Evolutionary conservation across 2,797 vertebrate genomes (phyloP), one percentile per base, ranked within the genome.

Genomic region (Gobio occitaniae): DNA sequence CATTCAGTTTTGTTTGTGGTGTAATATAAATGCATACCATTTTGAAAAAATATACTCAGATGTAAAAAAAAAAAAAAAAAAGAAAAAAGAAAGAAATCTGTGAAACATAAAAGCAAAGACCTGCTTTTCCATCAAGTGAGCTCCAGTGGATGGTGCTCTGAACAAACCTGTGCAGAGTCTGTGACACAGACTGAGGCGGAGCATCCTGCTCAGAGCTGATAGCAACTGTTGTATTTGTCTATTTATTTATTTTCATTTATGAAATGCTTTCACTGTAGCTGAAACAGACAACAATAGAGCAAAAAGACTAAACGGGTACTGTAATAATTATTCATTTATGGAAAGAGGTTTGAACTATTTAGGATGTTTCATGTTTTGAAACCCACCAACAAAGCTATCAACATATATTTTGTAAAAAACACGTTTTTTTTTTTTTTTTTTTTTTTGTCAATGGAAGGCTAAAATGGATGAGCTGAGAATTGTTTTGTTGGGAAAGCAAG

Each of bases 401-500:
- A 47, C 44, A 47, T 47, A 47, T 47, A 47, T 47, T 9, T 47
- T 47, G 25, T 25, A 25, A 25, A 25, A 25, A 25, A 25, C 25
- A 25, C 1, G 25, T 25, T 25, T 25, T 25, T 25, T 25, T 69
- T 48, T n/a, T n/a, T n/a, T n/a, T n/a, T n/a, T 0, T 19, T 75
- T 17, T 74, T 21, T 32, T 54, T 54, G 8, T 56, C 72, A 56
- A 25, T 25, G 25, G 25, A 25, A 25, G 50, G 72, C 7, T 74
- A 38, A 54, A 68, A 25, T 84, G 82, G 72, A 77, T 32, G 6
- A 16, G 71, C 21, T 83, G 29, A 68, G 8, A 56, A 17, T 84
- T 13, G 6, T 84, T 44, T n/a, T 84, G 29, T 25, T 84, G 72
- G 61, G 82, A 17, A 84, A 69, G 32, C 63, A 65, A 15, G 48